A percentile compares a stretch with the other conserved stretches of the same genome.
phyloP scores from a whole-genome alignment of 1,140 invertebrate species.

The Nixonia krombeini region DNA sequence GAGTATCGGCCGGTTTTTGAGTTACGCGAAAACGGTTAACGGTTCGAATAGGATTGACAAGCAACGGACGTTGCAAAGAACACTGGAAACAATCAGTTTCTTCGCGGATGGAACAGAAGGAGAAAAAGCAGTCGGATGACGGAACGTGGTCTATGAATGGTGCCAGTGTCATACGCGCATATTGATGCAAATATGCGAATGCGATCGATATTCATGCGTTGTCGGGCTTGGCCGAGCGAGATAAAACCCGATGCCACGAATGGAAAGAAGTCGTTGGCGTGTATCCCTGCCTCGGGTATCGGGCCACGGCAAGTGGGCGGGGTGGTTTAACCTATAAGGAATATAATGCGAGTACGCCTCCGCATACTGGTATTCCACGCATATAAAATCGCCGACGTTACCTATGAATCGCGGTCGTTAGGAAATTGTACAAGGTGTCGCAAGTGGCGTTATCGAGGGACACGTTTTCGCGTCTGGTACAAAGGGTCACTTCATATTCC shows the following conservation, averaged over 20 bases:
- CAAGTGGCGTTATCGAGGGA: slow-evolving; percentile 47
- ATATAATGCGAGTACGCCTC: slow-evolving; percentile 67
- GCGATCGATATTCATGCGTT: slow-evolving; percentile 44
- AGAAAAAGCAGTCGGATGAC: slow-evolving; percentile 32
- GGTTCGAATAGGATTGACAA: too few relatives aligned
- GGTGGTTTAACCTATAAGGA: slow-evolving; percentile 65
- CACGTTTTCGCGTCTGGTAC: too few relatives aligned
- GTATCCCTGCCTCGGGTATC: slow-evolving; percentile 63
- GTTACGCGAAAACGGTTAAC: too few relatives aligned
- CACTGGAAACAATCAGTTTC: too few relatives aligned
- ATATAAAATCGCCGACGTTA: slow-evolving; percentile 50
- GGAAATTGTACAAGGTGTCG: slow-evolving; percentile 51
- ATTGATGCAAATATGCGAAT: slow-evolving; percentile 43
- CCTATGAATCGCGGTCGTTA: slow-evolving; percentile 52
- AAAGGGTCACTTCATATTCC: too few relatives aligned
- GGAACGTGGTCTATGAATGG: slow-evolving; percentile 24
- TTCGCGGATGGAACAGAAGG: too few relatives aligned
- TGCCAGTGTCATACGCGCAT: slow-evolving; percentile 38
- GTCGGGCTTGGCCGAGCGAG: slow-evolving; percentile 40
- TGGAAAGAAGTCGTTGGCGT: slow-evolving; percentile 66
- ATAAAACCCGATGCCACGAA: slow-evolving; percentile 53
- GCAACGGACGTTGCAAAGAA: too few relatives aligned
- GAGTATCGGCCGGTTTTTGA: too few relatives aligned
- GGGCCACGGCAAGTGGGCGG: slow-evolving; percentile 64
- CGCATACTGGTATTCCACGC: slow-evolving; percentile 49